phyloP scores from a whole-genome alignment of 2,888 invertebrate species.

The Myopa testacea region DNA sequence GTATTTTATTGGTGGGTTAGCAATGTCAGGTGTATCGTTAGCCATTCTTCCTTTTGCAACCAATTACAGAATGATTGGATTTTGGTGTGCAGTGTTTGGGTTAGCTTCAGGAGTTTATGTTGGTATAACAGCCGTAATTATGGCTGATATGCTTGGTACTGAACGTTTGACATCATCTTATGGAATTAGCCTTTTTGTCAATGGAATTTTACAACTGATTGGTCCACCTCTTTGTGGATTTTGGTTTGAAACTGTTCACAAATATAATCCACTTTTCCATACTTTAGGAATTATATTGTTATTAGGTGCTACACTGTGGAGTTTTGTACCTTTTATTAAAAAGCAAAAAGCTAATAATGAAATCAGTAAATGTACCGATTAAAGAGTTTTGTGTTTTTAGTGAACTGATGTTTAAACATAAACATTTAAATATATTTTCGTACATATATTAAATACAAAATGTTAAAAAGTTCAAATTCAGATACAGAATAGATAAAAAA shows the following conservation, averaged over 20 bases:
- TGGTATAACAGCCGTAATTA: constrained; percentile 87
- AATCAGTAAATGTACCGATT: too few species aligned
- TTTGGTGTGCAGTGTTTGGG: constrained; percentile 82
- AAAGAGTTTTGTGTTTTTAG: too few species aligned
- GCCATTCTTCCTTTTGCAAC: constrained; percentile 77
- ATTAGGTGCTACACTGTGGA: constrained; percentile 80
- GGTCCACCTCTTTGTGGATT: constrained; percentile 87
- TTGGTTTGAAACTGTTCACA: constrained; percentile 74
- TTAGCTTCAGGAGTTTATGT: constrained; percentile 87
- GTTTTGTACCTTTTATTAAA: constrained; percentile 78
- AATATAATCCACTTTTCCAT: constrained; percentile 80
- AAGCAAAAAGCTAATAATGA: constrained; percentile 41
- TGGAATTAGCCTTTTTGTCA: constrained; percentile 86
- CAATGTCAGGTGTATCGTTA: constrained; percentile 82
- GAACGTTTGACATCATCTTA: constrained; percentile 88
- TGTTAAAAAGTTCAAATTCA: too few species aligned
- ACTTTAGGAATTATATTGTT: constrained; percentile 80
- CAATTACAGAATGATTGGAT: constrained; percentile 75
- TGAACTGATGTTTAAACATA: too few species aligned
- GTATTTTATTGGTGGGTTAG: constrained; percentile 84
- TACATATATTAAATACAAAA: too few species aligned
- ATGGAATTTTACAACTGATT: constrained; percentile 82
- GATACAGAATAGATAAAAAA: too few species aligned
- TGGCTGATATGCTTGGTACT: constrained; percentile 88
- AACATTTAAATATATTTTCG: too few species aligned